Conservation (phyloP, 2,113 vertebrate species). For the Miniopterus natalensis region DNA sequence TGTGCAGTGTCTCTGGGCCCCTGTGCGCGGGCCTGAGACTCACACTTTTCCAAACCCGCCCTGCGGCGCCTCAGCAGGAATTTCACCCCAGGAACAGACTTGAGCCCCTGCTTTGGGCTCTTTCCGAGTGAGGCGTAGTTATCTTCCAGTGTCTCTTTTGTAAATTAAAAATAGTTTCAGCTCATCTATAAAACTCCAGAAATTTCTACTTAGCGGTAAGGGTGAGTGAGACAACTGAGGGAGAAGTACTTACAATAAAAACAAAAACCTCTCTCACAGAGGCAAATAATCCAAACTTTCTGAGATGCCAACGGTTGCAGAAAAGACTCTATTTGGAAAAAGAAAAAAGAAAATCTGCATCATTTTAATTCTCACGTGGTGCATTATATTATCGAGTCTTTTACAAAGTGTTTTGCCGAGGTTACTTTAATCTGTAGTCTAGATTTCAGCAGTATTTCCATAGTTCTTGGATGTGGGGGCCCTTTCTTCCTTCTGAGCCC, state of each 20-base stretch:
- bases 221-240: conserved; percentile 49
- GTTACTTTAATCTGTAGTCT: not conserved
- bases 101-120: not conserved
- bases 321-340: conserved; percentile 13
- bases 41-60: not conserved
- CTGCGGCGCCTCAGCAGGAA: not conserved
- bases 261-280: not conserved
- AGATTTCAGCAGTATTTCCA: not conserved
- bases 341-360: not conserved
- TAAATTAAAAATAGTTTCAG: conserved; percentile 68
- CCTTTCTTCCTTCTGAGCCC: not conserved
- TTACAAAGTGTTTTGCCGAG: not conserved
- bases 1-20: not conserved
- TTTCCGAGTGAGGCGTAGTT: conserved; percentile 68
- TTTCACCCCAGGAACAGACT: conserved; percentile 24
- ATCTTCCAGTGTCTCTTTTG: conserved; percentile 63
- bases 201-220: conserved; percentile 12
- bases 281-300: not conserved
- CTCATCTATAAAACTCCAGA: conserved; percentile 52
- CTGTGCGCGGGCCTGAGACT: not conserved
- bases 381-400: not conserved
- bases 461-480: not conserved
- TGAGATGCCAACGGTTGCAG: not conserved
- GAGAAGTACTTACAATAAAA: conserved; percentile 25
- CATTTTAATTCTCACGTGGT: not conserved